phyloP scores from a whole-genome alignment of 92 coral and sea anemone genomes.

The Nematostella vectensis region DNA sequence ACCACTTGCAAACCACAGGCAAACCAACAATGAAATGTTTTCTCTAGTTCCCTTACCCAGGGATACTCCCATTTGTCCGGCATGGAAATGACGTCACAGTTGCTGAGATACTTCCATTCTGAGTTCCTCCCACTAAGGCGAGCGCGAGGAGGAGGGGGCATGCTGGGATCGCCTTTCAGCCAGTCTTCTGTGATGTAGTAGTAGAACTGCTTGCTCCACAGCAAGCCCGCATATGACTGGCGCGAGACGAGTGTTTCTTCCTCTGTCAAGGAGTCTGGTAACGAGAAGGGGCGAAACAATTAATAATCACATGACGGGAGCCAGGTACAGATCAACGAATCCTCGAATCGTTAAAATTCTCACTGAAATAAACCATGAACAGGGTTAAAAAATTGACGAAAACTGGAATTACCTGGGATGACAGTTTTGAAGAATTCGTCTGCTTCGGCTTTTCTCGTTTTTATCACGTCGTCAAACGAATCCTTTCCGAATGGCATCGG shows the following conservation, averaged over 20 bases:
- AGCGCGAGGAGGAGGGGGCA: slow-evolving; percentile 64
- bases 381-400: too few relatives aligned
- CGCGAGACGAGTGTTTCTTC: slow-evolving; percentile 77
- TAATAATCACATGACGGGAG: too few relatives aligned
- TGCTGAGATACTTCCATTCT: slow-evolving; percentile 82
- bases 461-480: slow-evolving; percentile 47
- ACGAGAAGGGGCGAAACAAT: too few relatives aligned
- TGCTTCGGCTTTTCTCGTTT: slow-evolving; percentile 41
- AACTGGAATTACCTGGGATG: slow-evolving; percentile 59
- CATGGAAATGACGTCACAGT: slow-evolving; percentile 89
- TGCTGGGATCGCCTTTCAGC: slow-evolving; percentile 80
- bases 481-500: slow-evolving; percentile 48
- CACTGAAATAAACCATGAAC: too few relatives aligned
- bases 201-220: slow-evolving; percentile 98
- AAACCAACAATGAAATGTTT: too few relatives aligned
- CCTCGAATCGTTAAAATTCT: too few relatives aligned
- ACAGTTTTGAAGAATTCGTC: slow-evolving; percentile 52
- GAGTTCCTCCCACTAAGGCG: slow-evolving; percentile 73
- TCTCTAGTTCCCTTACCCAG: slow-evolving; percentile 74
- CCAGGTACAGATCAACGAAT: too few relatives aligned
- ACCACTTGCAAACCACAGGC: too few relatives aligned
- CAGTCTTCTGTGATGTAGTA: slow-evolving; percentile 90
- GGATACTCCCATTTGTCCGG: slow-evolving; percentile 99
- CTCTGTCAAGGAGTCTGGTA: slow-evolving; percentile 35
- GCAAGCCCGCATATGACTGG: slow-evolving; percentile 90